Base-by-base conservation (phyloP, 2,888 invertebrate genomes). In the Azorinus chamasolen region DNA sequence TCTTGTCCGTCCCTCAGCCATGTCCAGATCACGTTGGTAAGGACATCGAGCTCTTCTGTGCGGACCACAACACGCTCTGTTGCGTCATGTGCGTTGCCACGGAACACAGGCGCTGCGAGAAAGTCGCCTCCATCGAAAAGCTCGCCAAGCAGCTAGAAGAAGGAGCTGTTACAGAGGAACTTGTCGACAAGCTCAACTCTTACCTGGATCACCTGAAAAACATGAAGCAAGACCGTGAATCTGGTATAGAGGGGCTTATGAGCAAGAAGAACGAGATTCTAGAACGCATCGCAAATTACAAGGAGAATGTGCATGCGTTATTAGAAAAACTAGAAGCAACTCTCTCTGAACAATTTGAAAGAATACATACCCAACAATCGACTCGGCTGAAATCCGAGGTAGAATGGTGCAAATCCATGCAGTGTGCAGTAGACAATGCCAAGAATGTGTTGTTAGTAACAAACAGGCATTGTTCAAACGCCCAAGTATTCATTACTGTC, bases 1-100 rank as follows among this genome's bases (percentile, higher is more conserved):
- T 81, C 24, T 62, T 81, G 22, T 75, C 74, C 43, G 81, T 81
- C 5, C 81, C 81, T 1, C 81, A 81, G 43, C 81, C 81, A 14
- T 81, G 81, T 45, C 68, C 81, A 8, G 81, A 81, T 27, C 81
- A 81, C 43, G 75, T 81, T n/a, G 81, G 81, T 0, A 81, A 81
- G 41, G 81, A 81, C 32, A 81, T 81, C 16, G 81, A 81, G 51
- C 63, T 81, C 24, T 81, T 81, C 59, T 81, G 81, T 41, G 81
- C 78, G 8, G 81, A 81, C 27, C 81, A 81, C 50, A 81, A 81
- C 54, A 71, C 71, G 0, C 65, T 81, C 1, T 81, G 81, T 53
- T 81, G 81, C 27, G 81, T 81, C 16, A 81, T 81, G 81, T 81
- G 81, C 46, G 81, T 81, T 2, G 81, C 81, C 20, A 81, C 81